Conservation (phyloP, 2,797 vertebrate genomes). For the Poecilia wingei region DNA sequence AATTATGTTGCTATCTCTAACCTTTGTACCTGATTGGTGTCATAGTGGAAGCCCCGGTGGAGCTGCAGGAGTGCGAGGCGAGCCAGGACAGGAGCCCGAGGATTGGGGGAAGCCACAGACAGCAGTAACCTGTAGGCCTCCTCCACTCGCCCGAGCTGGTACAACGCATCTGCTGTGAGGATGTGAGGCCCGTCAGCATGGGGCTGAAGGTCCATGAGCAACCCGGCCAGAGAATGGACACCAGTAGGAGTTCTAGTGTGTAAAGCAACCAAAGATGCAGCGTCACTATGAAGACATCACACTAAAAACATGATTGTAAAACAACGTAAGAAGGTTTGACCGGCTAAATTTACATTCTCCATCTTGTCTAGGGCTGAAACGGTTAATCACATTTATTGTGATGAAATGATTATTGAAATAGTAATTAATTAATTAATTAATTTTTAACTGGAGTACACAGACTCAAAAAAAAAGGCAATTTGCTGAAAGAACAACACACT, state of each 20-base stretch:
- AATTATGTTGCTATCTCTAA: background rate
- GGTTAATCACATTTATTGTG: no score
- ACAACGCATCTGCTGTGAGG: slow-evolving; percentile 91
- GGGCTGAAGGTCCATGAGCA: slow-evolving; percentile 88
- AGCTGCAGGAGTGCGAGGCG: slow-evolving; percentile 90
- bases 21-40: slow-evolving; percentile 88
- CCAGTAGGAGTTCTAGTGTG: slow-evolving; percentile 83
- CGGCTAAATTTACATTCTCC: background rate
- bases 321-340: background rate
- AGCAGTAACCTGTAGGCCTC: slow-evolving; percentile 89
- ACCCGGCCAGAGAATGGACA: slow-evolving; percentile 85
- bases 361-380: background rate
- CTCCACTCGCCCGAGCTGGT: slow-evolving; percentile 85
- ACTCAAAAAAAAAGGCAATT: no score
- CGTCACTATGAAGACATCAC: background rate
- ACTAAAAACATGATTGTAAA: background rate
- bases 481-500: no score
- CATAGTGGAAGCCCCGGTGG: slow-evolving; percentile 87
- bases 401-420: no score
- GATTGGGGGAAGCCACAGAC: slow-evolving; percentile 77
- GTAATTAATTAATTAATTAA: no score
- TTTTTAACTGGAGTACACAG: no score
- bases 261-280: background rate
- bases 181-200: slow-evolving; percentile 80
- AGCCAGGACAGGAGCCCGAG: slow-evolving; percentile 83